Base-by-base conservation (phyloP, 2,888 invertebrate genomes). In the Agrilus mali region DNA sequence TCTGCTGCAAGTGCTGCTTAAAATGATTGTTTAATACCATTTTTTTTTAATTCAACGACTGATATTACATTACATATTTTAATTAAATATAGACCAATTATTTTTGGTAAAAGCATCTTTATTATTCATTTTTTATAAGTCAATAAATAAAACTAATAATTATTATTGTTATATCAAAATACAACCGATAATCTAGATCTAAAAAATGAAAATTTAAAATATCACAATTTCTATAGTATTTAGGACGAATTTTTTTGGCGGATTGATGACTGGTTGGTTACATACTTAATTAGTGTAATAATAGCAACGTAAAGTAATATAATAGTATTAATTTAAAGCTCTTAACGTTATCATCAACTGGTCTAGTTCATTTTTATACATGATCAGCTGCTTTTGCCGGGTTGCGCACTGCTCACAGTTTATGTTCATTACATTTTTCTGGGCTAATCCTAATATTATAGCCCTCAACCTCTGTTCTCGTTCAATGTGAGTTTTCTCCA, bases 401-500 rank as follows among this genome's bases (percentile, higher is more conserved):
- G 64, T 60, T 3, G 63, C 58, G 45, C 67, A 67, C 43, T 67
- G 66, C 41, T 63, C 64, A 42, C 67, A 67, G 42, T 61, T 63
- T 16, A 57, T 53, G 48, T 63, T 64, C 1, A 58, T 58, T 3
- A 63, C 51, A 22, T 56, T 59, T 50, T 66, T 67, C 49, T 67
- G 66, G 1, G 66, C 65, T 38, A 71, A 55, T 36, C 67, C 67
- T 36, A 68, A 65, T 15, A 72, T 66, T 37, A 71, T 67, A 2
- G 67, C 61, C 44, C 68, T 59, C 37, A 72, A 55, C 33, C 70
- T 61, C 45, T 65, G 61, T 50, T 72, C 71, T n/a, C 70, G 57
- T 41, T 69, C 67, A 51, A 68, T 69, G 51, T 70, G 69, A 22
- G 66, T 61, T 51, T 65, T 61, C 49, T 72, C 70, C 51, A 70